A percentile compares a stretch with the other conserved stretches of the same genome.
Evolutionary conservation across 2,113 vertebrate genomes (phyloP).

Genomic region (Prinia subflava): DNA sequence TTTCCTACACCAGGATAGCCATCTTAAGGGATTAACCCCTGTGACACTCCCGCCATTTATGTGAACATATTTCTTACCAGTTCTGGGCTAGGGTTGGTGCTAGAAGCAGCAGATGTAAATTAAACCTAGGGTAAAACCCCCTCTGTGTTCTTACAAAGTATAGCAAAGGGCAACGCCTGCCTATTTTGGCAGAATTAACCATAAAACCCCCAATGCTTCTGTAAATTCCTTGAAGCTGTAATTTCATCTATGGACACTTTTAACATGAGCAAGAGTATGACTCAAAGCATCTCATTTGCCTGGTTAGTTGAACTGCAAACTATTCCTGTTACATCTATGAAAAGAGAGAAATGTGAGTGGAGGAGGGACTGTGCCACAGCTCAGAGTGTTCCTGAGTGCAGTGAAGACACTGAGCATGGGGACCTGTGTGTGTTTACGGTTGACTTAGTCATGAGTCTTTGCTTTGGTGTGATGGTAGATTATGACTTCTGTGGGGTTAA

Average conservation of each 20-base stretch:
- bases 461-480: background rate
- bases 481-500: background rate
- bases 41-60: accelerated
- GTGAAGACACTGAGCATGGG: background rate
- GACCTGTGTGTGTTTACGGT: background rate
- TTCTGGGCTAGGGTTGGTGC: background rate
- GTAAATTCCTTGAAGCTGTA: background rate
- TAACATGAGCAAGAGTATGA: background rate
- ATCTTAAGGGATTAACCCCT: background rate
- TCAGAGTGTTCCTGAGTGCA: background rate
- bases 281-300: background rate
- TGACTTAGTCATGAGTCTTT: background rate
- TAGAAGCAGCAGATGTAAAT: background rate
- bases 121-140: background rate
- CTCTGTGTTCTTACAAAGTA: background rate
- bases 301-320: background rate
- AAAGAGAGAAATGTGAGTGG: background rate
- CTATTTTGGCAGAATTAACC: background rate
- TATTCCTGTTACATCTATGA: background rate
- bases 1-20: background rate
- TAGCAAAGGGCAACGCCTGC: background rate
- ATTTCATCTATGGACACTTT: background rate
- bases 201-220: background rate
- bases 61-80: background rate
- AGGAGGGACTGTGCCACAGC: background rate